A percentile compares a stretch with the other conserved stretches of the same genome.
phyloP scores from a whole-genome alignment of 2,888 invertebrate genomes.

The Stenodera caucasica region DNA sequence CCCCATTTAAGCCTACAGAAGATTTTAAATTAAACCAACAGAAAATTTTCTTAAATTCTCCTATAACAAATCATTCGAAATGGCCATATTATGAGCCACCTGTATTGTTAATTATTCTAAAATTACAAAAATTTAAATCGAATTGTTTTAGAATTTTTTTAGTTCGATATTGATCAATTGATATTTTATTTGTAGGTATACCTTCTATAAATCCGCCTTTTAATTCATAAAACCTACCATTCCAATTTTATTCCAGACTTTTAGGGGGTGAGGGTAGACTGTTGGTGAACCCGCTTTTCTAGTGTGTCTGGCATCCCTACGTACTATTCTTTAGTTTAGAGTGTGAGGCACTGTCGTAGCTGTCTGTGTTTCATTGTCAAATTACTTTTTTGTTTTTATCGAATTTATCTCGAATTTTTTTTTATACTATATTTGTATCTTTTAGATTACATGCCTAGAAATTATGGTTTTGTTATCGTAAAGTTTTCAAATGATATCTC shows the following conservation, averaged over 20 bases:
- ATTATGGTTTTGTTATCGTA: slow-evolving; percentile 9
- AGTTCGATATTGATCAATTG: slow-evolving; percentile 3
- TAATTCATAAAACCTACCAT: slow-evolving; percentile 32
- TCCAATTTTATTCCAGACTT: slow-evolving; percentile 21
- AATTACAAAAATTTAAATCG: not conserved
- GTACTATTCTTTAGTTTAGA: slow-evolving; percentile 20
- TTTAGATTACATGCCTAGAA: slow-evolving; percentile 16
- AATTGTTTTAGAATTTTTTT: not conserved
- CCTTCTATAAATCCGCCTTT: slow-evolving; percentile 31
- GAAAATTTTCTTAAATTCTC: not conserved
- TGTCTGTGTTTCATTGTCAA: not conserved
- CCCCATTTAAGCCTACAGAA: slow-evolving; percentile 3
- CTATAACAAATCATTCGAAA: not conserved
- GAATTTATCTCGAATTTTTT: slow-evolving; percentile 11
- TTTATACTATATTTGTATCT: not conserved
- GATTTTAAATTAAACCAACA: not conserved
- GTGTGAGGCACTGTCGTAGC: not conserved
- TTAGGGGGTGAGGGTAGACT: slow-evolving; percentile 30
- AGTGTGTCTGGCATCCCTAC: slow-evolving; percentile 40
- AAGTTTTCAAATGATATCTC: slow-evolving; percentile 12
- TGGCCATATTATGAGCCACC: not conserved
- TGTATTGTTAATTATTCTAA: not conserved
- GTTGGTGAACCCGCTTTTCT: slow-evolving; percentile 36
- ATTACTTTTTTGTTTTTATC: not conserved
- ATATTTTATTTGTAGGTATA: slow-evolving; percentile 23